Percentiles rank a stretch among this genome's conserved stretches.
phyloP scores from a whole-genome alignment of 2,888 invertebrate genomes.

The Cosmopolites sordidus region DNA sequence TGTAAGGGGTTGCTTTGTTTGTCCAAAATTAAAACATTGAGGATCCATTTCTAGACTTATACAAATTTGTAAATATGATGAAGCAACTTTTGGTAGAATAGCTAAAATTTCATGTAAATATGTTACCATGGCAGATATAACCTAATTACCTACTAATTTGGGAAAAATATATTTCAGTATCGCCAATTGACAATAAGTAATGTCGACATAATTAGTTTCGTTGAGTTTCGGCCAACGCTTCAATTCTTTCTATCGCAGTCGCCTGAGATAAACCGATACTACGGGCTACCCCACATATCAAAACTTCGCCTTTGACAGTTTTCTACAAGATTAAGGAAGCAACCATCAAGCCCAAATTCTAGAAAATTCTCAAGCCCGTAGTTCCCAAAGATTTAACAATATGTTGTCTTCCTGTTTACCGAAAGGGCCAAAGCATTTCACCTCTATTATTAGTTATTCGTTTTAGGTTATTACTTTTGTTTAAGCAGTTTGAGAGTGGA shows the following conservation, averaged over 20 bases:
- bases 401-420: constrained; percentile 11
- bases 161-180: constrained; percentile 25
- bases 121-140: constrained; percentile 19
- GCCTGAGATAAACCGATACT: neutral
- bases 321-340: no score
- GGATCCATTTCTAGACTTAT: constrained; percentile 2
- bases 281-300: no score
- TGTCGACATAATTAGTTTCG: constrained; percentile 1
- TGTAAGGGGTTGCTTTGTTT: no score
- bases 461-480: no score
- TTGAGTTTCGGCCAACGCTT: neutral
- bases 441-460: constrained; percentile 10
- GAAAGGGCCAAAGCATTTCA: constrained; percentile 15
- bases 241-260: neutral
- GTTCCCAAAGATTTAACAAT: constrained; percentile 4
- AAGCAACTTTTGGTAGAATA: constrained; percentile 2
- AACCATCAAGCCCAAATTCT: no score
- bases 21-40: neutral
- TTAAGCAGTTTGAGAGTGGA: no score
- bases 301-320: no score
- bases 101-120: constrained; percentile 15
- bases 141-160: constrained; percentile 16
- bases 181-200: constrained; percentile 27
- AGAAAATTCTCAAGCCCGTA: neutral
- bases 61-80: constrained; percentile 16